Evolutionary conservation across 2,797 vertebrate species (phyloP).

Genomic region (Melanotaenia parkinsoni): DNA sequence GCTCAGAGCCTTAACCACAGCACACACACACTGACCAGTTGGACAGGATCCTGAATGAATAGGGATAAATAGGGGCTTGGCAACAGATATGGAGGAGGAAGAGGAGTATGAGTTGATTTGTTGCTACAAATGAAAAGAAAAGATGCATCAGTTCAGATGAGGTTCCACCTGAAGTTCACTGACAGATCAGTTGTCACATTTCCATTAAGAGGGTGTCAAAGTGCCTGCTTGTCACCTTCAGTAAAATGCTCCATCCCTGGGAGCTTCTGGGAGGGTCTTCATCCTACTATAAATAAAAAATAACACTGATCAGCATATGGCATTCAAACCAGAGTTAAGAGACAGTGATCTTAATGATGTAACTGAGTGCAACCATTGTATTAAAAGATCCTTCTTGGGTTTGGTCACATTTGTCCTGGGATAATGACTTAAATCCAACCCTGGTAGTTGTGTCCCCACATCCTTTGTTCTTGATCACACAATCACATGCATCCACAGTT

Average conservation of each 20-base stretch:
- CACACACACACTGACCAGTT: constrained; percentile 12
- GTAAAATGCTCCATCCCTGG: constrained; percentile 22
- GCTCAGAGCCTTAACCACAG: neutral
- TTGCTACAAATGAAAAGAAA: constrained; percentile 27
- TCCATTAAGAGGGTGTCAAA: constrained; percentile 47
- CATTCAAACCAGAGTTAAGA: constrained; percentile 18
- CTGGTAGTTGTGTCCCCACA: neutral
- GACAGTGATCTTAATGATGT: neutral
- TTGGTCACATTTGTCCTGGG: constrained; percentile 6
- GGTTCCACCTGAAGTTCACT: constrained; percentile 31
- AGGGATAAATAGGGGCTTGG: constrained; percentile 24
- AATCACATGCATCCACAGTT: constrained; percentile 3
- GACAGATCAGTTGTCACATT: constrained; percentile 18
- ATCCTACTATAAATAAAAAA: constrained; percentile 15
- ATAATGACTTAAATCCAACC: neutral
- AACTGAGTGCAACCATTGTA: neutral
- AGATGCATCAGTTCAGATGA: constrained; percentile 48
- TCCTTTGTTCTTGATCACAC: neutral
- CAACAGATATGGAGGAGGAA: constrained; percentile 32
- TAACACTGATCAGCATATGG: constrained; percentile 16
- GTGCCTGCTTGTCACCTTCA: constrained; percentile 26
- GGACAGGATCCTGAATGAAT: constrained; percentile 23
- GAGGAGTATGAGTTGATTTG: constrained; percentile 19
- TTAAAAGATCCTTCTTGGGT: neutral
- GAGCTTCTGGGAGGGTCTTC: constrained; percentile 18